Evolutionary conservation across 2,113 vertebrate genomes (phyloP), one percentile per base, ranked within the genome.

Genomic region (Mobula hypostoma): DNA sequence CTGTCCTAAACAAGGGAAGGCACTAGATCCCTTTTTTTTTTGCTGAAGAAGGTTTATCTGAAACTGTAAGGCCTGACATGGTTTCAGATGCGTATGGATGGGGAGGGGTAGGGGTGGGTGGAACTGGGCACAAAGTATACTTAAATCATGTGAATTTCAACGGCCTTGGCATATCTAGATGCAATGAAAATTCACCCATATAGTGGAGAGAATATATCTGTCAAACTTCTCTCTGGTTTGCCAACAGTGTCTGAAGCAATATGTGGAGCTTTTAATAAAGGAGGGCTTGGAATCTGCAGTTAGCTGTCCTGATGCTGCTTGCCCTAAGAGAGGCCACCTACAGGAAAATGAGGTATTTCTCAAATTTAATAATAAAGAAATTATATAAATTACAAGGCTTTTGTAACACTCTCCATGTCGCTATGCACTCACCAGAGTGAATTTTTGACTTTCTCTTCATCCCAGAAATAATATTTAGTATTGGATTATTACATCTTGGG

Each of bases 271-370:
- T 96, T 96, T 99, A 95, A 99, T 99, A 96, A 99, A 98, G 97
- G 99, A 99, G 97, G 99, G 99, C 95, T 96, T 99, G 94, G 98
- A 99, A 97, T 99, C 98, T 91, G 98, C 98, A 9, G 99, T 99
- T 96, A 99, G 98, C 96, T 99, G 99, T 94, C 99, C 99, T 2
- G 99, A 99, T 95, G 98, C 98, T 88, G 97, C 98, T 95, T 99
- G 99, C 95, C 98, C 98, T 78, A 99, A 98, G 96, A 96, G 97
- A 96, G 98, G 99, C 95, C 98, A 97, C 95, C 96, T 99, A 94
- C 98, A 98, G 96, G 99, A 99, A 96, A 98, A 98, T 72, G 99
- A 99, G 98, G 99, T 98, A 97, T 0, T 12, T 32, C 32, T 4
- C 15, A 66, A 2, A 17, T 90, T 36, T 74, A 48, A 66, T 56